Conservation (phyloP, 2,888 invertebrate genomes). For the Steinernema hermaphroditum region DNA sequence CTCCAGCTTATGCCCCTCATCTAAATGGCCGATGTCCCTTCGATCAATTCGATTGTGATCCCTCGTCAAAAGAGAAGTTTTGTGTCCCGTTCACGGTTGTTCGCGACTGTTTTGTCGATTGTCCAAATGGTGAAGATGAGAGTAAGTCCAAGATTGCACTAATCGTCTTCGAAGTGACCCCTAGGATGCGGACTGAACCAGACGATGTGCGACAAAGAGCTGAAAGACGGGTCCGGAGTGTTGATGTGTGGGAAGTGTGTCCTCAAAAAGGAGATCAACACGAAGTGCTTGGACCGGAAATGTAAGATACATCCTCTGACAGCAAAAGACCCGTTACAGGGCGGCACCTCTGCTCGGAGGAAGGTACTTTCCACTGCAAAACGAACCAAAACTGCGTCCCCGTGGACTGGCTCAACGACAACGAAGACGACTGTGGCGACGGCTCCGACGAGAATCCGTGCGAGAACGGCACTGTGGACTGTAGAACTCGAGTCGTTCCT, state of each 20-base stretch:
- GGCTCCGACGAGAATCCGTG: conserved; percentile 47
- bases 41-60: conserved; percentile 15
- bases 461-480: background rate
- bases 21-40: background rate
- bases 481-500: background rate
- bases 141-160: conserved; percentile 29
- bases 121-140: conserved; percentile 56
- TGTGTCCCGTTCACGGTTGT: conserved; percentile 52
- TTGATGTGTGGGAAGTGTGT: conserved; percentile 58
- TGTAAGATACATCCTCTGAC: conserved; percentile 39
- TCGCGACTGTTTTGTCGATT: conserved; percentile 52
- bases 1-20: background rate
- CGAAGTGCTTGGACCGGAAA: conserved; percentile 49
- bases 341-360: conserved; percentile 45
- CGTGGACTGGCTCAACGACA: conserved; percentile 57
- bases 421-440: conserved; percentile 61
- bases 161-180: no score
- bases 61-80: background rate
- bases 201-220: conserved; percentile 46
- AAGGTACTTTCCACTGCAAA: conserved; percentile 48
- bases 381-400: conserved; percentile 57
- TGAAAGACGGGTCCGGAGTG: background rate
- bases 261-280: conserved; percentile 36
- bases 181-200: conserved; percentile 50
- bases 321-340: conserved; percentile 28